Base-by-base conservation (phyloP, 2,113 vertebrate species). In the Gobiocypris rarus region DNA sequence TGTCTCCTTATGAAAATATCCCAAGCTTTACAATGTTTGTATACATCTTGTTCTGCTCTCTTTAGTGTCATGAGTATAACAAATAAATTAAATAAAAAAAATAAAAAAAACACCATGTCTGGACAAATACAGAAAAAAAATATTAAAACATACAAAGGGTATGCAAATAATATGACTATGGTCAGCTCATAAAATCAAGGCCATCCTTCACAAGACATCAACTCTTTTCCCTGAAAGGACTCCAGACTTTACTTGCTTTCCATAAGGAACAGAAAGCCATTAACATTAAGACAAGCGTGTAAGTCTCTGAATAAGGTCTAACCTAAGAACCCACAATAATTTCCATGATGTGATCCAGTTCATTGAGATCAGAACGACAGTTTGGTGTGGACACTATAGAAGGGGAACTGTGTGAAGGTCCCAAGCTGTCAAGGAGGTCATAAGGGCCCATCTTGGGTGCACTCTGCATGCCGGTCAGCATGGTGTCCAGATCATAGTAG, bases 341-440 rank as follows among this genome's bases (percentile, higher is more conserved):
- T 93, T 98, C 97, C 91, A 99, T 97, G 89, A 98, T 96, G 91
- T 98, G 97, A 92, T 98, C 98, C 88, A 97, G 96, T 93, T 99
- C 97, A 0, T 97, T 97, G 83, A 98, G 96, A 91, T 98, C 98
- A 26, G 96, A 95, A 93, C 96, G 96, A 93, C 97, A 99, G 90
- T 91, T 94, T 31, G 96, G 87, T 84, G 95, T 88, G 26, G 96
- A 95, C 84, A 93, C 89, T 24, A 96, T 85, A 38, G 96, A 61
- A 0, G 96, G 81, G 0, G 93, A 89, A 79, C 89, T 87, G n/a
- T 95, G 94, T 28, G 94, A 94, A 45, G 95, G 94, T 24, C 67
- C 69, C 84, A 99, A 95, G 9, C 94, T 94, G 89, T 98, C 96
- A 19, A 98, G 93, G 84, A 96, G 93, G 28, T 97, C 96, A 22